Evolutionary conservation across 2,888 invertebrate species (phyloP), one percentile per base, ranked within the genome.

Genomic region (Spodoptera littoralis): DNA sequence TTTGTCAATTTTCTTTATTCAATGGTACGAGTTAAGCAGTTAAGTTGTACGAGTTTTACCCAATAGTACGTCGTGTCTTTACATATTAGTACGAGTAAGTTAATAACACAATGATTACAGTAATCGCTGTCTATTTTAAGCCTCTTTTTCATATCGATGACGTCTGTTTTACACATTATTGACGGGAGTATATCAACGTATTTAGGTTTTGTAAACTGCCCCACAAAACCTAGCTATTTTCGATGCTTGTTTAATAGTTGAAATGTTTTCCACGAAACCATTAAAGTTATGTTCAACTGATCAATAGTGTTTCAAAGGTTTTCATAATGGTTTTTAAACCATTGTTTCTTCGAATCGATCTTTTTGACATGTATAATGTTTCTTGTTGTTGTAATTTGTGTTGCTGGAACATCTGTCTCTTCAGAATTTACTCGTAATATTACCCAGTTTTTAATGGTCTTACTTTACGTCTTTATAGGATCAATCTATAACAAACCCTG

Each of bases 121-220:
- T 24, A 50, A 2, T 12, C 42, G 18, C 45, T n/a, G 30, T 36
- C n/a, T 27, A 49, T 52, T 67, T 36, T 27, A 18, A 60, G 13
- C 0, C n/a, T 30, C 24, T 13, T 11, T 36, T 42, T 12, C 3
- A 18, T 50, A 24, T 11, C 12, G 13, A 30, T 42, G 12, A 42
- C 13, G 11, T 61, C 12, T 61, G n/a, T 62, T 63, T 24, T 24
- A 9, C 22, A 42, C 13, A n/a, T 24, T 46, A 49, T 43, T n/a
- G 5, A 50, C 41, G 43, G 50, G 50, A 49, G 41, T n/a, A 53
- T 44, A 42, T 41, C 13, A 13, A 42, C 27, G 13, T 54, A 44
- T 57, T 57, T 41, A 41, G 65, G 70, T 53, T 46, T 53, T 27
- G 9, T 46, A 53, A 64, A 68, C 65, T 46, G 57, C 70, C 13